Percentiles rank a stretch among this genome's conserved stretches.
phyloP scores from a whole-genome alignment of 2,797 vertebrate species.

The Pygocentrus nattereri region DNA sequence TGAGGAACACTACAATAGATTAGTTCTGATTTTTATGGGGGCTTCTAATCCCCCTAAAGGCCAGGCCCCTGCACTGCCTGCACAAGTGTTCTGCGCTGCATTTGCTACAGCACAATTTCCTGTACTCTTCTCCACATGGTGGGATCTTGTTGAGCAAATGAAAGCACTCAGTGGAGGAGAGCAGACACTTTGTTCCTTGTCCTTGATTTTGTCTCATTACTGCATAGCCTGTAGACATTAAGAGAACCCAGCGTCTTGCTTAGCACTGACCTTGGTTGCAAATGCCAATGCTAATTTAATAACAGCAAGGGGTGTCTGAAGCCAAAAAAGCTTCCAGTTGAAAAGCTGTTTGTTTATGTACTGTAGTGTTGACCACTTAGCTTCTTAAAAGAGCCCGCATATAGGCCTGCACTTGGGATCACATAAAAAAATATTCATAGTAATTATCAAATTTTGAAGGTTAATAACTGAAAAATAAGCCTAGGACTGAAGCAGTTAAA shows the following conservation, averaged over 20 bases:
- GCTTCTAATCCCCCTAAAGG: neutral
- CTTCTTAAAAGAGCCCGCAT: too few species aligned
- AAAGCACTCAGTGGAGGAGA: neutral
- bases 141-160: neutral
- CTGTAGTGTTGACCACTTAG: neutral
- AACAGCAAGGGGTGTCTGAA: constrained; percentile 1
- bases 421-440: too few species aligned
- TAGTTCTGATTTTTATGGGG: too few species aligned
- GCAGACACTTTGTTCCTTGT: constrained; percentile 12
- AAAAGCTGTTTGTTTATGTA: neutral
- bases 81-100: neutral
- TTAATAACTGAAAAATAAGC: too few species aligned
- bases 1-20: neutral
- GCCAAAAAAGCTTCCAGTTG: neutral
- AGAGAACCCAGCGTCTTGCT: neutral
- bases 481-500: too few species aligned
- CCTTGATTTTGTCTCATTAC: constrained; percentile 30
- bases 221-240: neutral
- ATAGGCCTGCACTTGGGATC: too few species aligned
- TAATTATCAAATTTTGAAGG: too few species aligned
- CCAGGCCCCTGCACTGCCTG: too few species aligned
- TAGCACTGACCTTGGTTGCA: constrained; percentile 13
- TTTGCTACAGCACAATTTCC: neutral
- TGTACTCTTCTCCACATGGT: neutral
- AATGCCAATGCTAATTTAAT: constrained; percentile 11